phyloP scores from a whole-genome alignment of 2,888 invertebrate species.

The Halictus ligatus region DNA sequence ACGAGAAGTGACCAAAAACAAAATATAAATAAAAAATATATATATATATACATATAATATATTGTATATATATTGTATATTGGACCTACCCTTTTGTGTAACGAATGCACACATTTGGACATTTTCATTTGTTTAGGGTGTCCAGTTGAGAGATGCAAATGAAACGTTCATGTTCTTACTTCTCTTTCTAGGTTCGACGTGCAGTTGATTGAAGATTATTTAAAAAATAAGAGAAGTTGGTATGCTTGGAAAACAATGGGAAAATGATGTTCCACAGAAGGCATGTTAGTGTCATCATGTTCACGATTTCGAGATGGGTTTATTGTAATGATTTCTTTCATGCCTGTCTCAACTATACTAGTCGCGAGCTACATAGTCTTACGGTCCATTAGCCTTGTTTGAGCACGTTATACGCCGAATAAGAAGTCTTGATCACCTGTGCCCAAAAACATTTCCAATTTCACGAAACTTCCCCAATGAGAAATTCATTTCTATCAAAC shows the following conservation, averaged over 20 bases:
- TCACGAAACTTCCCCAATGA: too few relatives aligned
- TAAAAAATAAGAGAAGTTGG: neutral
- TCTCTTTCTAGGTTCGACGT: too few relatives aligned
- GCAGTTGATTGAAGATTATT: neutral
- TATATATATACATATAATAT: too few relatives aligned
- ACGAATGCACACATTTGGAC: too few relatives aligned
- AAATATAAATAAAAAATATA: too few relatives aligned
- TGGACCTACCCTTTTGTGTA: too few relatives aligned
- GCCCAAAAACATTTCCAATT: constrained; percentile 4
- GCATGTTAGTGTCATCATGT: neutral
- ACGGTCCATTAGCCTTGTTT: constrained; percentile 11
- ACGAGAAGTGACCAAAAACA: too few relatives aligned
- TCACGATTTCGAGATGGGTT: neutral
- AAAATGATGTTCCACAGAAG: neutral
- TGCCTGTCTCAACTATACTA: neutral
- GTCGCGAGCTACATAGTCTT: neutral
- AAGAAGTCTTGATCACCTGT: constrained; percentile 58
- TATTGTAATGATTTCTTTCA: neutral
- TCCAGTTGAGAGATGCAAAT: too few relatives aligned
- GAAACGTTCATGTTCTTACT: neutral
- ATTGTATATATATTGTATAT: too few relatives aligned
- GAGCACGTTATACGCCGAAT: constrained; percentile 57
- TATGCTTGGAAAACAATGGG: too few relatives aligned
- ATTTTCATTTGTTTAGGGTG: too few relatives aligned
- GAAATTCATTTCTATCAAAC: too few relatives aligned